These are phyloP conservation scores for Halcyon malimbica DNA, from an alignment of 2,113 vertebrate species.

Conservation along the genomic window DNA sequence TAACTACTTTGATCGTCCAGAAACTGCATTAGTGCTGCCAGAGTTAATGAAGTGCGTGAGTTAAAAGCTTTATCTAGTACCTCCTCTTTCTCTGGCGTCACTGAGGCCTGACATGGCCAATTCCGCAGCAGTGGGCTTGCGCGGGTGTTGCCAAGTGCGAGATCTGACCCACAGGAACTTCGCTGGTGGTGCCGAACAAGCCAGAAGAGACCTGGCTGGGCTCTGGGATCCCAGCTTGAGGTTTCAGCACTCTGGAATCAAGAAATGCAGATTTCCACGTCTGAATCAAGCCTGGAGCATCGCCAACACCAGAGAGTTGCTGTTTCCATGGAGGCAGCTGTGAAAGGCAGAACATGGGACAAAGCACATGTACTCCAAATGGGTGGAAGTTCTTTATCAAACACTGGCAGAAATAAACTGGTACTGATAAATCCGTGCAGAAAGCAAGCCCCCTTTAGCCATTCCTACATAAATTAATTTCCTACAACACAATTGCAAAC, in stretches of 20 bases:
- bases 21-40: neutral
- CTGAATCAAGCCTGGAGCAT: neutral
- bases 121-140: neutral
- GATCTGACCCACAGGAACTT: neutral
- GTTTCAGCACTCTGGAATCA: neutral
- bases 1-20: neutral
- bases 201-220: neutral
- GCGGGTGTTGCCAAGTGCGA: neutral
- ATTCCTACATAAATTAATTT: neutral
- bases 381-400: neutral
- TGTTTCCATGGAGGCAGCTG: slow-evolving; percentile 58
- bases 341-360: neutral
- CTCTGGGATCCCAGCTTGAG: neutral
- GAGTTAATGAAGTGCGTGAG: neutral
- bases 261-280: neutral
- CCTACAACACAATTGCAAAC: neutral
- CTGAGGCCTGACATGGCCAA: neutral
- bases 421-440: neutral
- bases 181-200: neutral
- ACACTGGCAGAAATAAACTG: neutral
- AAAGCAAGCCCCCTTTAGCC: neutral
- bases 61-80: neutral
- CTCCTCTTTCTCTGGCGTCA: neutral
- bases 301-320: neutral
- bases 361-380: neutral